Conservation (phyloP, 2,888 invertebrate genomes). For the Xestia c-nigrum region DNA sequence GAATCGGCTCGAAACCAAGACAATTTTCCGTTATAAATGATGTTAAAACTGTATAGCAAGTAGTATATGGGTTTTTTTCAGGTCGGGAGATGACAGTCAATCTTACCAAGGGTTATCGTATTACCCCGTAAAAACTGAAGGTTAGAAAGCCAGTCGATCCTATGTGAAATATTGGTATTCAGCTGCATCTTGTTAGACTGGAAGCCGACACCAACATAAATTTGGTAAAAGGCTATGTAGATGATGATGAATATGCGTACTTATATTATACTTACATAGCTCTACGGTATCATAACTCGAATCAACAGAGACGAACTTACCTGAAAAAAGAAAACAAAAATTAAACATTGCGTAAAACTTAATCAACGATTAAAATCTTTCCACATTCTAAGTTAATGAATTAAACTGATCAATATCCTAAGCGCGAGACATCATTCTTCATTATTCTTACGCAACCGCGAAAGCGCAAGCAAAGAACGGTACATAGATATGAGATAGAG, state of each 20-base stretch:
- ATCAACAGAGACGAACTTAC: conserved; percentile 70
- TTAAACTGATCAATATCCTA: conserved; percentile 39
- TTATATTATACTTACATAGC: conserved; percentile 35
- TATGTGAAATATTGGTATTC: no score
- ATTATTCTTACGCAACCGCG: conserved; percentile 66
- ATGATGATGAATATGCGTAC: neutral
- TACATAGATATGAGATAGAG: conserved; percentile 36
- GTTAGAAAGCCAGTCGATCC: neutral
- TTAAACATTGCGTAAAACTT: conserved; percentile 42
- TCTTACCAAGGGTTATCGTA: neutral
- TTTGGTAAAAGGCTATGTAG: neutral
- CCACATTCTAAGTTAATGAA: conserved; percentile 45
- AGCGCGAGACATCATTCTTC: conserved; percentile 46
- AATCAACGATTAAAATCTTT: conserved; percentile 44
- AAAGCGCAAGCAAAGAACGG: conserved; percentile 66
- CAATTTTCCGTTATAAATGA: conserved; percentile 29
- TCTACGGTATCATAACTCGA: neutral
- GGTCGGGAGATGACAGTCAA: neutral
- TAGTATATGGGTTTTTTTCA: neutral
- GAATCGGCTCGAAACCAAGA: conserved; percentile 1
- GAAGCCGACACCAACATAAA: neutral
- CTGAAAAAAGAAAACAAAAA: conserved; percentile 66
- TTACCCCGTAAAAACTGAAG: neutral
- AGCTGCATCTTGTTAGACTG: neutral
- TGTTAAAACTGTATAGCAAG: neutral